Conservation (phyloP, 2,888 invertebrate species). For the Ormyrus nitidulus region DNA sequence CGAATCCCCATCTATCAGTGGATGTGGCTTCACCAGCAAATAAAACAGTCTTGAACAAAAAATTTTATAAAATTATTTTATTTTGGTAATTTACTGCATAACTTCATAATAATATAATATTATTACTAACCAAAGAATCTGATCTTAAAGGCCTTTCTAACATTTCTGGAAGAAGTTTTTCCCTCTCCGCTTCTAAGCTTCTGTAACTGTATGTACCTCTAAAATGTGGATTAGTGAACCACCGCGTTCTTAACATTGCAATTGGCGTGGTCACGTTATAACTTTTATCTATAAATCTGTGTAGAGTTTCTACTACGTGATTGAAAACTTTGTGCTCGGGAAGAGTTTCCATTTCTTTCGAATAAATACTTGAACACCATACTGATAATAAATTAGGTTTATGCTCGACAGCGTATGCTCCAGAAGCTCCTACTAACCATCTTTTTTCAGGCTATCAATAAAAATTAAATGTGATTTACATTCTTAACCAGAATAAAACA, state of each 20-base stretch:
- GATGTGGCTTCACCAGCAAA: no score
- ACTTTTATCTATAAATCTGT: slow-evolving; percentile 76
- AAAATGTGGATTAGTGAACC: slow-evolving; percentile 83
- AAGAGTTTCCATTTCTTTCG: slow-evolving; percentile 79
- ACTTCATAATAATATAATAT: no score
- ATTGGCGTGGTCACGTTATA: slow-evolving; percentile 77
- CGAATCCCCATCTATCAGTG: no score
- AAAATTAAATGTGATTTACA: not conserved
- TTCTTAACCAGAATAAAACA: not conserved
- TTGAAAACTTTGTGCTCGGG: slow-evolving; percentile 77
- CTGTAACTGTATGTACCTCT: slow-evolving; percentile 84
- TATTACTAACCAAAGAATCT: no score
- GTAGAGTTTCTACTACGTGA: slow-evolving; percentile 75
- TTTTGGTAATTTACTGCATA: no score
- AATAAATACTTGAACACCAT: slow-evolving; percentile 82
- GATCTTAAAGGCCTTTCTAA: slow-evolving; percentile 72
- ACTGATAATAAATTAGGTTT: slow-evolving; percentile 80
- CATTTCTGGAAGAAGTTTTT: slow-evolving; percentile 58
- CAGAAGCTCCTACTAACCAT: slow-evolving; percentile 81
- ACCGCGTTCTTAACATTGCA: slow-evolving; percentile 80
- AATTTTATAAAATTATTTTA: no score
- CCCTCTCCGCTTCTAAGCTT: slow-evolving; percentile 5
- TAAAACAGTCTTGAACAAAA: no score
- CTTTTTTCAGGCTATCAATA: slow-evolving; percentile 65
- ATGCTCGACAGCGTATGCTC: slow-evolving; percentile 80